Conservation (phyloP, 2,113 vertebrate genomes). For the Strix uralensis region DNA sequence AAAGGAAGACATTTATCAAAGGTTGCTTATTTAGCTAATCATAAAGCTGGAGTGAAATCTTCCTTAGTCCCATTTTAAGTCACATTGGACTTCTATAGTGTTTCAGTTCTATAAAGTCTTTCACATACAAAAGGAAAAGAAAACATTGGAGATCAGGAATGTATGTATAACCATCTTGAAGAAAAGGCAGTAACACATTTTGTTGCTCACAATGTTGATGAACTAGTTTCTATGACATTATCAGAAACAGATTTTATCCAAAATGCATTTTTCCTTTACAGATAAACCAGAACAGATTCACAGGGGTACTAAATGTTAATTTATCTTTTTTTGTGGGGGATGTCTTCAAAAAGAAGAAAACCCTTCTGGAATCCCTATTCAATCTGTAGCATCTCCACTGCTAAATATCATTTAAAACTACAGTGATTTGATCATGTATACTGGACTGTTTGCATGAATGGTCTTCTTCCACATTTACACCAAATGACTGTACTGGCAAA, state of each 20-base stretch:
- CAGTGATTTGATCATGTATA: not conserved
- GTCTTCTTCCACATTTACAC: not conserved
- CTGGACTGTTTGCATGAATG: not conserved
- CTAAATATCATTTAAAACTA: not conserved
- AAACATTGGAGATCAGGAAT: not conserved
- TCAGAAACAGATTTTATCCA: not conserved
- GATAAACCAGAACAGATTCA: not conserved
- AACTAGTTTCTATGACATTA: not conserved
- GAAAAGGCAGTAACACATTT: not conserved
- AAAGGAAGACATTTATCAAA: not conserved
- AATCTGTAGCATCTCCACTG: not conserved
- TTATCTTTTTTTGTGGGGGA: rapidly evolving
- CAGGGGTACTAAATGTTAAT: not conserved
- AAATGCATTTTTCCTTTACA: not conserved
- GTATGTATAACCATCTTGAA: not conserved
- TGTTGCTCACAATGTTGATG: not conserved
- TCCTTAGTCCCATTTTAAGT: not conserved
- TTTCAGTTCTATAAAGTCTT: not conserved
- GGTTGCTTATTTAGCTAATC: not conserved
- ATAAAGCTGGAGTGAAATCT: not conserved
- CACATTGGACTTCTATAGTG: not conserved
- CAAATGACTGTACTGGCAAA: not conserved
- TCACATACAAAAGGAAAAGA: not conserved
- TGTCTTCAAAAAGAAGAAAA: not conserved
- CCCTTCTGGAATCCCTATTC: not conserved